These are phyloP conservation scores for Herpetotheres cachinnans DNA, from an alignment of 2,113 vertebrate species.

Conservation along the genomic window DNA sequence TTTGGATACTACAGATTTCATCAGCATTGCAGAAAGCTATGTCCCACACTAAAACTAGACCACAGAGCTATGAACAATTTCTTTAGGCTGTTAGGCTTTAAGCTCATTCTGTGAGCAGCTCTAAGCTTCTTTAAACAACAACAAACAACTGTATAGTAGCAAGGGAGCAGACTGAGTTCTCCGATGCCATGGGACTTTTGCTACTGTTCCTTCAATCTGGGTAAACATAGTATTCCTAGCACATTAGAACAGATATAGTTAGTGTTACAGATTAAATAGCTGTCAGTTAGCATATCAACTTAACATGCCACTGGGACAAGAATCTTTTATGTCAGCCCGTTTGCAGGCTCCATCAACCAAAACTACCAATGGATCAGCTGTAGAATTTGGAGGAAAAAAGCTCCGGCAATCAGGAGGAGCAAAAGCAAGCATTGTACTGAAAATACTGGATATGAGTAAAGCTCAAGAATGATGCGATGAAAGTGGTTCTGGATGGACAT, in stretches of 20 bases:
- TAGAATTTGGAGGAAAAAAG: background rate
- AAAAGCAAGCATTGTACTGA: background rate
- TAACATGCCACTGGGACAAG: background rate
- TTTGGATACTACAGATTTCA: background rate
- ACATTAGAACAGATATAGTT: background rate
- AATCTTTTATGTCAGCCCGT: background rate
- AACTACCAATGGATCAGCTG: background rate
- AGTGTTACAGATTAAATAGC: background rate
- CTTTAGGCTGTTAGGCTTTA: background rate
- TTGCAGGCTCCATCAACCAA: background rate
- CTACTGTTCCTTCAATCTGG: background rate
- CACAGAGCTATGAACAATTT: background rate
- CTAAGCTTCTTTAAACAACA: background rate
- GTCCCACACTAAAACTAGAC: background rate
- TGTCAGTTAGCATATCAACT: background rate
- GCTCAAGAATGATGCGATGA: background rate
- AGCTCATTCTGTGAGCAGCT: background rate
- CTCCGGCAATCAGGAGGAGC: background rate
- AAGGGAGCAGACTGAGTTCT: background rate
- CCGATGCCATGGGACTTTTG: background rate
- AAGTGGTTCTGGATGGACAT: background rate
- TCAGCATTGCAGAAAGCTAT: background rate
- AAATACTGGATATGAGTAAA: background rate
- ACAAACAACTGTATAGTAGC: background rate
- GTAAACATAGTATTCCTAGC: background rate